Conservation (phyloP, 1,140 invertebrate species). For the Philaenus spumarius region DNA sequence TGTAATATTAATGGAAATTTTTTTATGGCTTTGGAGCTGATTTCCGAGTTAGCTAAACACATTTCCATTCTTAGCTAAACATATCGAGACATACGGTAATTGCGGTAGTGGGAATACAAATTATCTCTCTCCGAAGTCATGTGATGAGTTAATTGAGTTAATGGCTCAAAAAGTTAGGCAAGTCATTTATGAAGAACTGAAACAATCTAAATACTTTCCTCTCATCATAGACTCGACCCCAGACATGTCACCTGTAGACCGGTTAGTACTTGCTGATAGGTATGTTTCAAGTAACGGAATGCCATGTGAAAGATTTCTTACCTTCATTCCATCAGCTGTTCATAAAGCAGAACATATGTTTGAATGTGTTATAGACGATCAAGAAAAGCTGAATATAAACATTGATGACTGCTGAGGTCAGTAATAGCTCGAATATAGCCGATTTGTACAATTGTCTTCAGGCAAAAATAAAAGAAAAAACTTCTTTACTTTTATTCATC, state of each 20-base stretch:
- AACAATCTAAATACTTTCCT: conserved; percentile 29
- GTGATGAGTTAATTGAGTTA: conserved; percentile 35
- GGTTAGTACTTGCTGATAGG: conserved; percentile 20
- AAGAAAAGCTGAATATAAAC: not conserved
- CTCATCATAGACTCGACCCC: no score
- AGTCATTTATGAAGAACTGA: conserved; percentile 23
- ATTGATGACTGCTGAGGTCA: conserved; percentile 35
- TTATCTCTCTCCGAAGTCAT: conserved; percentile 35
- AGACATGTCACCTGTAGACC: conserved; percentile 29
- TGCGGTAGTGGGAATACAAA: conserved; percentile 30
- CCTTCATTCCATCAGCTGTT: not conserved
- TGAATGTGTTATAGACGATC: not conserved
- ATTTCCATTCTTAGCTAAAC: conserved; percentile 35
- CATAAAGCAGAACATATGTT: not conserved
- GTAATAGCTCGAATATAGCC: conserved; percentile 35
- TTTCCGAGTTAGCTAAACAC: conserved; percentile 36
- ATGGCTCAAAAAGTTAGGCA: conserved; percentile 27
- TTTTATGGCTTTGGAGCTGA: conserved; percentile 32
- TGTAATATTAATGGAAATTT: no score
- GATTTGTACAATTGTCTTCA: conserved; percentile 24
- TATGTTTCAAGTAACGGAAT: conserved; percentile 22
- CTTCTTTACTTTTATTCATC: conserved; percentile 22
- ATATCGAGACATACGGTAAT: conserved; percentile 35
- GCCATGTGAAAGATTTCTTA: not conserved
- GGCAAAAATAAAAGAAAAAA: conserved; percentile 20